Evolutionary conservation across 2,113 vertebrate genomes (phyloP).

Genomic region (Cynocephalus volans): DNA sequence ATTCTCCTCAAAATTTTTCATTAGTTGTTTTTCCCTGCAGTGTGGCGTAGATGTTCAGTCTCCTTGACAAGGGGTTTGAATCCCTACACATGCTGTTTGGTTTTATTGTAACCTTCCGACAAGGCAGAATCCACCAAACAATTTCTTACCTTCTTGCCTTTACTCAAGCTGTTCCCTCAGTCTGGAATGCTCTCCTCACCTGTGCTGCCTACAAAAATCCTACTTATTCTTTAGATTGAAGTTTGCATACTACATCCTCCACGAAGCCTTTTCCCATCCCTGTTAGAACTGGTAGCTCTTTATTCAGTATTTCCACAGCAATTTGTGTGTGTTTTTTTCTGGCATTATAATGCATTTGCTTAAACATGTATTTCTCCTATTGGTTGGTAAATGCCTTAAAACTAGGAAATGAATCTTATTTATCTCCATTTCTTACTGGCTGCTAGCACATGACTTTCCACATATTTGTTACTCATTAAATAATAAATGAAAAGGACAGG

Average conservation of each 20-base stretch:
- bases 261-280: neutral
- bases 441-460: neutral
- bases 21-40: neutral
- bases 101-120: slow-evolving; percentile 52
- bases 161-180: slow-evolving; percentile 74
- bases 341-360: slow-evolving; percentile 31
- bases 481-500: slow-evolving; percentile 1
- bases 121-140: slow-evolving; percentile 24
- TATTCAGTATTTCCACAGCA: slow-evolving; percentile 30
- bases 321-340: neutral
- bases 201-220: slow-evolving; percentile 15
- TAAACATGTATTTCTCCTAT: neutral
- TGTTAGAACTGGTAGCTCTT: neutral
- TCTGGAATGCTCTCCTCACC: slow-evolving; percentile 42
- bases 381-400: slow-evolving; percentile 13
- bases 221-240: neutral
- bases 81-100: slow-evolving; percentile 41
- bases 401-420: neutral
- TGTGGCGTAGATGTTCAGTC: neutral
- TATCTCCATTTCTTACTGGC: neutral
- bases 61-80: neutral
- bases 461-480: slow-evolving; percentile 5
- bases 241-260: neutral
- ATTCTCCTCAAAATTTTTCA: neutral
- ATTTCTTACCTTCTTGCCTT: slow-evolving; percentile 67